phyloP scores from a whole-genome alignment of 1,140 invertebrate genomes.

The Caenorhabditis briggsae region DNA sequence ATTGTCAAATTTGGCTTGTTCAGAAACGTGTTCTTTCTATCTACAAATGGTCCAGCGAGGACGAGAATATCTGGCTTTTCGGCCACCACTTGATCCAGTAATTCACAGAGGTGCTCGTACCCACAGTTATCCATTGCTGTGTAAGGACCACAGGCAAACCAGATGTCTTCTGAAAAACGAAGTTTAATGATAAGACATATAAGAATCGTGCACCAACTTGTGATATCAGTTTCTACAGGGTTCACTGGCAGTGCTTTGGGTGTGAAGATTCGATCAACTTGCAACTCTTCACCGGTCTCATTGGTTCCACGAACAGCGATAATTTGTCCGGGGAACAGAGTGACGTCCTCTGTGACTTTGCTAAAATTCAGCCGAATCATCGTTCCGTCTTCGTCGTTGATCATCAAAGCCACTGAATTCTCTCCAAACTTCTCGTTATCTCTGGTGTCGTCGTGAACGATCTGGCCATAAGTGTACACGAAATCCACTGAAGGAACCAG shows the following conservation, averaged over 20 bases:
- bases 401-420: slow-evolving; percentile 23
- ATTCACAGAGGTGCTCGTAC: slow-evolving; percentile 31
- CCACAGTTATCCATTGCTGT: slow-evolving; percentile 41
- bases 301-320: slow-evolving; percentile 35
- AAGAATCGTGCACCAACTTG: not conserved
- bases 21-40: slow-evolving; percentile 17
- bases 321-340: slow-evolving; percentile 34
- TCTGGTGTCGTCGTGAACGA: slow-evolving; percentile 19
- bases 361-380: slow-evolving; percentile 9
- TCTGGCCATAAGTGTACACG: slow-evolving; percentile 25
- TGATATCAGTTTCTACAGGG: not conserved
- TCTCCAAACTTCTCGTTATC: slow-evolving; percentile 41
- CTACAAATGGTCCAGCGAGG: slow-evolving; percentile 18
- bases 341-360: slow-evolving; percentile 6
- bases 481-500: slow-evolving; percentile 22
- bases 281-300: slow-evolving; percentile 9
- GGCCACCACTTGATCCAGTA: slow-evolving; percentile 11
- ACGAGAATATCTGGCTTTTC: slow-evolving; percentile 24
- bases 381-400: slow-evolving; percentile 43
- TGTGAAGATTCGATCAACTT: slow-evolving; percentile 12
- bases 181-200: not conserved
- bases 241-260: not conserved
- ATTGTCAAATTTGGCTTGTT: slow-evolving; percentile 19
- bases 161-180: slow-evolving; percentile 37
- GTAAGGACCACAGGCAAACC: slow-evolving; percentile 32